phyloP scores from a whole-genome alignment of 2,797 vertebrate genomes.

The Poeciliopsis turneri region DNA sequence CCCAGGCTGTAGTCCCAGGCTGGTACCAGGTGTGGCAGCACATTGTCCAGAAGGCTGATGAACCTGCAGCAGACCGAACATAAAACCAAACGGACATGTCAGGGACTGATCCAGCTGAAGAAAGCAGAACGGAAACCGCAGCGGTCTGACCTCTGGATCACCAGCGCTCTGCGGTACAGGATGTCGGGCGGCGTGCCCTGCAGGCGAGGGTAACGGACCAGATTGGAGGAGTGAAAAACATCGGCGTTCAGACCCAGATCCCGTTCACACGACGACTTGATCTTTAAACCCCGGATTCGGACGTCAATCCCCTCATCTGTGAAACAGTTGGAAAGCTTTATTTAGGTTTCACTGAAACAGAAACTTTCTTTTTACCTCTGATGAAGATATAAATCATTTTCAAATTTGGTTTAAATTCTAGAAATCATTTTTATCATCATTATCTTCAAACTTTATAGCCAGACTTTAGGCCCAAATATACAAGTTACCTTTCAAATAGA shows the following conservation, averaged over 20 bases:
- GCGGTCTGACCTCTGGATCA: slow-evolving; percentile 89
- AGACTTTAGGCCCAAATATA: not conserved
- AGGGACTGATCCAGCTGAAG: not conserved
- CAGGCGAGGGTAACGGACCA: slow-evolving; percentile 95
- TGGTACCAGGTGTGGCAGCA: slow-evolving; percentile 92
- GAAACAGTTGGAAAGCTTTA: not conserved
- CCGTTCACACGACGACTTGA: slow-evolving; percentile 93
- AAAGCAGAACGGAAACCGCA: not conserved
- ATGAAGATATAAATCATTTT: not conserved
- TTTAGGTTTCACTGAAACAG: not conserved
- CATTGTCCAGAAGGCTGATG: slow-evolving; percentile 90
- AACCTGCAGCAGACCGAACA: slow-evolving; percentile 81
- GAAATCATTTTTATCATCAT: not conserved
- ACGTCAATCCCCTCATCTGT: slow-evolving; percentile 97
- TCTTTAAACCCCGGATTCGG: slow-evolving; percentile 94
- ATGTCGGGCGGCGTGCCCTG: slow-evolving; percentile 91
- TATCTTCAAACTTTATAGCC: not conserved
- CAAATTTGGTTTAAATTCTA: not conserved
- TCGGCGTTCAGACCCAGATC: slow-evolving; percentile 94
- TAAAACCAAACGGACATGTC: not conserved
- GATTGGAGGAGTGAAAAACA: slow-evolving; percentile 91
- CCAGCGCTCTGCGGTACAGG: slow-evolving; percentile 90
- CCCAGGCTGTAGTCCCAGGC: slow-evolving; percentile 96
- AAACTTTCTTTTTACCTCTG: not conserved
- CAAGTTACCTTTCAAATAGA: not conserved